Evolutionary conservation across 2,797 vertebrate species (phyloP).

Genomic region (Peromyscus eremicus): DNA sequence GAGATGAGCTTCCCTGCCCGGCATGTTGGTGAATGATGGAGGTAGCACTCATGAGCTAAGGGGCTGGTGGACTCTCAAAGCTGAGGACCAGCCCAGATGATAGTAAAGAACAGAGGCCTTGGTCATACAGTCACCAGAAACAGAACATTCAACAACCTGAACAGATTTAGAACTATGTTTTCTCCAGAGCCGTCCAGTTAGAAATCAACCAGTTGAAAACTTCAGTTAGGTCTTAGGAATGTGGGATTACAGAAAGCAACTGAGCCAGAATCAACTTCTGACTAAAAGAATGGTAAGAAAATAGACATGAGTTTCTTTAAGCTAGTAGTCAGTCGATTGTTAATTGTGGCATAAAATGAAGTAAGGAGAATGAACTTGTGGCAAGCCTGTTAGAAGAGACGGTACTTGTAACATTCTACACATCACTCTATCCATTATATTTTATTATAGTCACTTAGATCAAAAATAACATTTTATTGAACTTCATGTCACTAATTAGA

Average conservation of each 20-base stretch:
- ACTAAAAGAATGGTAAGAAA: not conserved
- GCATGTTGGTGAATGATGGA: not conserved
- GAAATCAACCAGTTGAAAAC: not conserved
- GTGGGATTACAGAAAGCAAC: not conserved
- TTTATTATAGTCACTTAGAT: not conserved
- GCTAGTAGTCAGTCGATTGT: fast-evolving
- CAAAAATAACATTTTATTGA: not conserved
- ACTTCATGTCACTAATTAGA: not conserved
- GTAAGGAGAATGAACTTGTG: not conserved
- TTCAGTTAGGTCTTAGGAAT: not conserved
- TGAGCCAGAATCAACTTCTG: not conserved
- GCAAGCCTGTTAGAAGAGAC: not conserved
- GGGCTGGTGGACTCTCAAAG: not conserved
- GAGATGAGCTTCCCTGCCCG: not conserved
- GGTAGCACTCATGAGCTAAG: not conserved
- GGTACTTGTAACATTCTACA: too few relatives aligned
- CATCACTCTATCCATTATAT: too few relatives aligned
- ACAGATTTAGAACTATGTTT: not conserved
- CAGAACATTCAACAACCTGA: not conserved
- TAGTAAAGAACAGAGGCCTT: too few relatives aligned
- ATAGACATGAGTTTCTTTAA: not conserved
- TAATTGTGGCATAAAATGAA: too few relatives aligned
- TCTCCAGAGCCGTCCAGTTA: not conserved
- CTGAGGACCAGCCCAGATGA: not conserved
- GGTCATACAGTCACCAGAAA: not conserved